Conservation (phyloP, 2,113 vertebrate species). For the Macaca mulatta region DNA sequence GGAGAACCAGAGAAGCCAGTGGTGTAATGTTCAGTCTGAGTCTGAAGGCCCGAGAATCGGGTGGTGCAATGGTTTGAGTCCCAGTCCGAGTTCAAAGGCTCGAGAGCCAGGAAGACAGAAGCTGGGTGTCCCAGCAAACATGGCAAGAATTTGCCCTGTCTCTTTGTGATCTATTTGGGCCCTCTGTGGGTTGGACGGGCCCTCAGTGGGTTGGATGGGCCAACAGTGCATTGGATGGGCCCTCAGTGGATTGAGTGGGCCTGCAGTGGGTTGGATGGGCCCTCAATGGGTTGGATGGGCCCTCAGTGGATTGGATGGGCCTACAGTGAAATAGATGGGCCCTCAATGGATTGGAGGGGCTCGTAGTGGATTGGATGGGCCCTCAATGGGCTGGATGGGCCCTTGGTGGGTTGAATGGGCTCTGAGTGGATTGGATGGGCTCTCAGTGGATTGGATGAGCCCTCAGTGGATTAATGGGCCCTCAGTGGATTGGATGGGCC, state of each 20-base stretch:
- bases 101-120: not conserved
- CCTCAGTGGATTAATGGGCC: too few relatives aligned
- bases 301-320: too few relatives aligned
- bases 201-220: too few relatives aligned
- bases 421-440: rapidly evolving
- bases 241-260: too few relatives aligned
- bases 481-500: not conserved
- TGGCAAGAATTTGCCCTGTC: not conserved
- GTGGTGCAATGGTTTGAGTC: rapidly evolving
- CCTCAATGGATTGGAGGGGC: rapidly evolving
- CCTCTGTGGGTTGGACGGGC: not conserved
- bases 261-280: rapidly evolving
- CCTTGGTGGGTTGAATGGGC: rapidly evolving
- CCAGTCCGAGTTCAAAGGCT: not conserved
- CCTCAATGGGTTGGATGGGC: too few relatives aligned
- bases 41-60: not conserved
- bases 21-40: too few relatives aligned
- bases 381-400: too few relatives aligned
- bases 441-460: too few relatives aligned
- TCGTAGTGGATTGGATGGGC: rapidly evolving
- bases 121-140: not conserved
- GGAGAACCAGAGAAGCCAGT: not conserved
- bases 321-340: too few relatives aligned
- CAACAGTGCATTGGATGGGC: too few relatives aligned
- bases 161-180: not conserved